Base-by-base conservation (phyloP, 1,140 invertebrate species). In the Triops longicaudatus region DNA sequence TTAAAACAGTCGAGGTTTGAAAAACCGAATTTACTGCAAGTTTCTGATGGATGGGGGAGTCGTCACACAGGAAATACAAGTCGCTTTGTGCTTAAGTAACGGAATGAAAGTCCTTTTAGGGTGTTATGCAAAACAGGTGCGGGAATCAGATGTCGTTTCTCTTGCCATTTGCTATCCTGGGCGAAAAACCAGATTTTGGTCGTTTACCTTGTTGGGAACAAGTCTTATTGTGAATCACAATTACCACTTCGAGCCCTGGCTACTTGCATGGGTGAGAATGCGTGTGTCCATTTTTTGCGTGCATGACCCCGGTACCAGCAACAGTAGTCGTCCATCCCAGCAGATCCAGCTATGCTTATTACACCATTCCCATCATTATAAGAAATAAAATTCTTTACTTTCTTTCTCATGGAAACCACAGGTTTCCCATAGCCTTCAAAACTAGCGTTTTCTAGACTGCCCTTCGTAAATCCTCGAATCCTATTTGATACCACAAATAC, bases 51-150 rank as follows among this genome's bases (percentile, higher is more conserved):
- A 22, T 63, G 50, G 50, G 17, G 17, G 22, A 63, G 22, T 37
- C 31, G 22, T 17, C n/a, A 14, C 17, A n/a, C 50, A 12, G 50
- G 50, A 63, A 63, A 14, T 17, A n/a, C 14, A 4, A 17, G 50
- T 14, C 14, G 50, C 22, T 63, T 63, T 63, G 17, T 63, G 50
- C 22, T n/a, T 22, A 22, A 63, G 50, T 63, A 63, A 63, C 50
- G 50, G 50, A 14, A 63, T 63, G 50, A 63, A 22, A 63, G 14
- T 10, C 50, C 50, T 63, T 63, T 63, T 63, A 63, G 50, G 50
- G 50, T 63, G 50, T 63, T 63, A 63, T 63, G 50, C n/a, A 63
- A 22, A 63, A 63, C 50, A 63, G 50, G 50, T 63, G 50, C 50
- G 50, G 50, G 50, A 63, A 5, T 63, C 22, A 6, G 14, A 3